Base-by-base conservation (phyloP, 2,797 vertebrate species). In the Clarias pachynema region DNA sequence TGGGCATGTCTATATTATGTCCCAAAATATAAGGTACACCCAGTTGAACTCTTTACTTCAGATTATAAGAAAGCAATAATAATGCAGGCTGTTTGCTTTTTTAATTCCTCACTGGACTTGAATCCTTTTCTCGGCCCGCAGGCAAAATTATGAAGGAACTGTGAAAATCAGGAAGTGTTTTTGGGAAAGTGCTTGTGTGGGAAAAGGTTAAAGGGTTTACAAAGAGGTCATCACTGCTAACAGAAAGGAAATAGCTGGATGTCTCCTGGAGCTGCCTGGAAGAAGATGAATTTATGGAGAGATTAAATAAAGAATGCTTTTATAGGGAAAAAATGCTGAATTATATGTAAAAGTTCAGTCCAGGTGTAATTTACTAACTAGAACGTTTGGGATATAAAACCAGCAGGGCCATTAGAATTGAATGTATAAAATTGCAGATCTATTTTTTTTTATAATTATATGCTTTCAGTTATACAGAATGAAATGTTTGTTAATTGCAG, bases 161-260 rank as follows among this genome's bases (percentile, higher is more conserved):
- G 37, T 37, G 37, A 73, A n/a, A 15, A 49, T 15, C 0, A n/a
- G 72, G 15, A 56, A 53, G 9, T 9, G 44, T 8, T 53, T 18
- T 18, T 15, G 29, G 12, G 0, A 8, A 0, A 5, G 37, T 72
- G 37, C 12, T 74, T 15, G 24, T n/a, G 6, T 53, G 44, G 44
- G 20, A 75, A 22, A 31, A 29, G 73, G 8, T 57, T 31, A 77
- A 77, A 16, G 18, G n/a, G 10, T 10, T 59, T 34, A 24, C 29
- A 59, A 37, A 37, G 1, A 34, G 34, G 20, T 60, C 88, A 85
- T 85, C 83, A 82, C 68, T 26, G 57, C 29, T 84, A 88, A 87
- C 59, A 86, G 77, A 85, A 79, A 92, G 92, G 91, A 92, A 92
- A 89, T 89, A 49, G 56, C 80, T 65, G 75, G 86, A 86, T 89